Conservation (phyloP, 2,797 vertebrate genomes). For the Paguma larvata region DNA sequence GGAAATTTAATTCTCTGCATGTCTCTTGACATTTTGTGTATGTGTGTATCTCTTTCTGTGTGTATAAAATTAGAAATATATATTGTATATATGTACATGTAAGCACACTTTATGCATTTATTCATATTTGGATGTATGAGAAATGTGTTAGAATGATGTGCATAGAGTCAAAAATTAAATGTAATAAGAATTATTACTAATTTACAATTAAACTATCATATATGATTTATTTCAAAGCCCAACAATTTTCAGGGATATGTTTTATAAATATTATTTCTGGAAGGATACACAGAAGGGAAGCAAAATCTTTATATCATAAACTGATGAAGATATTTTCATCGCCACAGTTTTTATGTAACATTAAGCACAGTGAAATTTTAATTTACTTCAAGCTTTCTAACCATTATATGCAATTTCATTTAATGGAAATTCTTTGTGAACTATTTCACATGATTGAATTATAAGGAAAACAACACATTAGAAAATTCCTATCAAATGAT, state of each 20-base stretch:
- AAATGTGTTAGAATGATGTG: conserved; percentile 40
- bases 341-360: conserved; percentile 3
- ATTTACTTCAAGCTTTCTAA: conserved; percentile 13
- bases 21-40: neutral
- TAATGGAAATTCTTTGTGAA: conserved; percentile 38
- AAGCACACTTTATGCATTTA: neutral
- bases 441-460: neutral
- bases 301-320: conserved; percentile 35
- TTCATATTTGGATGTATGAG: neutral
- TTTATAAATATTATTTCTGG: conserved; percentile 49
- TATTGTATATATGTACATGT: neutral
- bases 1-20: neutral
- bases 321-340: conserved; percentile 20
- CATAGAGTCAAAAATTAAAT: conserved; percentile 58
- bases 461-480: conserved; percentile 16
- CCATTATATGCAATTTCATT: conserved; percentile 38
- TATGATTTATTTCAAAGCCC: neutral
- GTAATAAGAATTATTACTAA: conserved; percentile 35
- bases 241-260: conserved; percentile 23
- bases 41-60: conserved; percentile 75
- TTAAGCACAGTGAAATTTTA: conserved; percentile 56
- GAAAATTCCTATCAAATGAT: neutral
- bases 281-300: neutral
- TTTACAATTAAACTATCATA: conserved; percentile 66
- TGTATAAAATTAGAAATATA: conserved; percentile 45